phyloP scores from a whole-genome alignment of 2,797 vertebrate genomes.

The Poliocrania exsul region DNA sequence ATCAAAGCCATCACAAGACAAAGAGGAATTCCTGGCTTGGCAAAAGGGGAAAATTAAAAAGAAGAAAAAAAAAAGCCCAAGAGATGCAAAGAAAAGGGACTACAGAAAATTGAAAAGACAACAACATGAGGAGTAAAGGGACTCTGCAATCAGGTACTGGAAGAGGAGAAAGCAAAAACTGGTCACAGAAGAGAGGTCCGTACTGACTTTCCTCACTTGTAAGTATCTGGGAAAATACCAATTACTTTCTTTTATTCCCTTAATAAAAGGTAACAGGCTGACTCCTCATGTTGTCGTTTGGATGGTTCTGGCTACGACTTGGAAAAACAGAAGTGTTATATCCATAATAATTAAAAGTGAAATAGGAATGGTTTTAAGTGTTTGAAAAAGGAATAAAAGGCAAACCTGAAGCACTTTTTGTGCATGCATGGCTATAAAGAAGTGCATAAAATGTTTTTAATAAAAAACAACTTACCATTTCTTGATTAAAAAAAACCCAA shows the following conservation, averaged over 20 bases:
- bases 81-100: background rate
- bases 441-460: background rate
- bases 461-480: background rate
- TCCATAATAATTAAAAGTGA: background rate
- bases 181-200: background rate
- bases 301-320: background rate
- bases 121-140: background rate
- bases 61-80: background rate
- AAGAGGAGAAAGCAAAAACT: background rate
- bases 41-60: background rate
- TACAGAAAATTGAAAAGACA: background rate
- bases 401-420: background rate
- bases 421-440: background rate
- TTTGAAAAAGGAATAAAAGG: background rate
- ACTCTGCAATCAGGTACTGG: background rate
- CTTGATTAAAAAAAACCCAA: background rate
- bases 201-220: background rate
- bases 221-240: background rate
- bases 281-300: background rate
- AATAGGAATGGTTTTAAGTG: background rate
- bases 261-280: background rate
- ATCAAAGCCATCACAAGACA: background rate
- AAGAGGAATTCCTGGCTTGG: background rate
- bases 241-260: background rate
- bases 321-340: background rate